Evolutionary conservation across 1,140 invertebrate species (phyloP).

Genomic region (Cyclina sinensis): DNA sequence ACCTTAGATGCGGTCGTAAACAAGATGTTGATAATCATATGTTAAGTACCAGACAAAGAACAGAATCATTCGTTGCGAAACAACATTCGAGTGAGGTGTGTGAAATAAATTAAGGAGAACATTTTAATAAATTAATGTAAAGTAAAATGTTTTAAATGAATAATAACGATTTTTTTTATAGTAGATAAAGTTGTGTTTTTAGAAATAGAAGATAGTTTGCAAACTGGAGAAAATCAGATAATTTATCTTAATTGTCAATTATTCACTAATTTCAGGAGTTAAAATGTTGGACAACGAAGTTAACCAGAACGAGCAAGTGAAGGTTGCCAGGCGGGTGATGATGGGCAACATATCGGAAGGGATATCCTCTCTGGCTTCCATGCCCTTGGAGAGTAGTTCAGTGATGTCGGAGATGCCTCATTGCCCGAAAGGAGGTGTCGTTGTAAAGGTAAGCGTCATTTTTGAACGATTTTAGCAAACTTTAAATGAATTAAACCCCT

Average conservation of each 20-base stretch:
- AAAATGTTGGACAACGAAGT: slow-evolving; percentile 68
- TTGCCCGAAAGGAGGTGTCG: slow-evolving; percentile 58
- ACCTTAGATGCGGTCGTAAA: slow-evolving; percentile 17
- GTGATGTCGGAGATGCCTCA: slow-evolving; percentile 48
- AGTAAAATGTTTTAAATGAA: too few relatives aligned
- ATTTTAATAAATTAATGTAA: background rate
- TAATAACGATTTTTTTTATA: background rate
- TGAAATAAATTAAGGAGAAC: background rate
- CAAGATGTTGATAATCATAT: too few relatives aligned
- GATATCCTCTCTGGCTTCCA: slow-evolving; percentile 54
- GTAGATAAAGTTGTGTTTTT: background rate
- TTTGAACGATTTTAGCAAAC: too few relatives aligned
- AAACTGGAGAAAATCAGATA: background rate
- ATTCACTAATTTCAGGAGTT: background rate
- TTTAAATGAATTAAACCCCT: too few relatives aligned
- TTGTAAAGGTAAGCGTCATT: slow-evolving; percentile 47
- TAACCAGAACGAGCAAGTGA: slow-evolving; percentile 61
- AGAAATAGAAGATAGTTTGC: background rate
- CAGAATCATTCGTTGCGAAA: background rate
- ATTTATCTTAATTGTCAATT: too few relatives aligned
- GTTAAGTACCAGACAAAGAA: background rate
- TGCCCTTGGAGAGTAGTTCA: slow-evolving; percentile 56
- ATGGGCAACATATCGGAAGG: slow-evolving; percentile 54
- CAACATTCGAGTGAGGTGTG: background rate
- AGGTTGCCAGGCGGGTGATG: slow-evolving; percentile 18